These are phyloP conservation scores for Gallinago paraguaiae DNA, from an alignment of 2,113 vertebrate species.

Conservation along the genomic window DNA sequence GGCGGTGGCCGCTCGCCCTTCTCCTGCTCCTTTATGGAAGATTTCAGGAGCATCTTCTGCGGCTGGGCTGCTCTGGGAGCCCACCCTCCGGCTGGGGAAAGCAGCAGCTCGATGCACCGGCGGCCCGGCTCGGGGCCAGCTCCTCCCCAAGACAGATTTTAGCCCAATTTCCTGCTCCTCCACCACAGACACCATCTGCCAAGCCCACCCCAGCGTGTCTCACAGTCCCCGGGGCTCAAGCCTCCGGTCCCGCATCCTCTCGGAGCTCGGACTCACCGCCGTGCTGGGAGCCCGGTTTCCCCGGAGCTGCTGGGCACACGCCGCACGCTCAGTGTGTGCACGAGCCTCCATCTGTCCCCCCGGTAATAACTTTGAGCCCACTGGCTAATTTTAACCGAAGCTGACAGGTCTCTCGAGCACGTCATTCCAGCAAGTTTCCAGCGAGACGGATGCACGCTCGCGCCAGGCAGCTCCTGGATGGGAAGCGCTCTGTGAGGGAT, in stretches of 20 bases:
- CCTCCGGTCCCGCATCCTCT: not conserved
- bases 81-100: not conserved
- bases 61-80: not conserved
- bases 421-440: conserved; percentile 13
- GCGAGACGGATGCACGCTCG: not conserved
- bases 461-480: not conserved
- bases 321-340: not conserved
- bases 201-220: not conserved
- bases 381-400: conserved; percentile 25
- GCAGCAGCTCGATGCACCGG: accelerated
- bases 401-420: conserved; percentile 38
- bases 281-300: not conserved
- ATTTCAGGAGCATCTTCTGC: not conserved
- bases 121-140: not conserved
- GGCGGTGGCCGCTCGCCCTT: not conserved
- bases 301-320: not conserved
- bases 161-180: not conserved
- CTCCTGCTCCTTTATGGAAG: not conserved
- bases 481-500: not conserved
- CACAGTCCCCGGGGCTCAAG: not conserved
- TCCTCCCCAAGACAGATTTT: not conserved
- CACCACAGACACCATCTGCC: conserved; percentile 39
- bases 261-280: not conserved
- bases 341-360: conserved; percentile 32
- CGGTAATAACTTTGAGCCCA: not conserved